These are phyloP conservation scores for Aix galericulata DNA, from an alignment of 2,113 vertebrate species.

Conservation along the genomic window DNA sequence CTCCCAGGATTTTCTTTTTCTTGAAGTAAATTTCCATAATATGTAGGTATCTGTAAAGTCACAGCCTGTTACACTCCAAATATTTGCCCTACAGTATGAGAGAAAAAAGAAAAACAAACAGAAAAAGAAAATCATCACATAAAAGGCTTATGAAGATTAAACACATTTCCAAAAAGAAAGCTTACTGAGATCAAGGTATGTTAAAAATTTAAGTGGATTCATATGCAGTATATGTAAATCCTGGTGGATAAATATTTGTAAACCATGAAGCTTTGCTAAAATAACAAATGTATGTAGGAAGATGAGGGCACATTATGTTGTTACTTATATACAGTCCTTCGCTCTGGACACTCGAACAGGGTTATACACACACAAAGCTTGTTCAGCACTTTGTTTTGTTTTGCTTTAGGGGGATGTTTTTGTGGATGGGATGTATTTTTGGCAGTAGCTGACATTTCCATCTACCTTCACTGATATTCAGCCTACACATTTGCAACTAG, in stretches of 20 bases:
- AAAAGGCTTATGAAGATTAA: not conserved
- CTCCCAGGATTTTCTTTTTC: conserved; percentile 53
- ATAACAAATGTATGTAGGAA: not conserved
- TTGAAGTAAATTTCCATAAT: conserved; percentile 30
- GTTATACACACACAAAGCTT: not conserved
- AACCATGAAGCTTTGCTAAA: not conserved
- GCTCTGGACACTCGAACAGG: not conserved
- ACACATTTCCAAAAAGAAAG: not conserved
- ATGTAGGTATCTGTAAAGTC: conserved; percentile 38
- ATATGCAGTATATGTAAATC: not conserved
- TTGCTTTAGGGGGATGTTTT: not conserved
- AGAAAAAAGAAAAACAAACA: conserved; percentile 21
- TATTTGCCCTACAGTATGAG: conserved; percentile 48
- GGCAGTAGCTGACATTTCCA: not conserved
- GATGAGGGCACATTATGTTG: not conserved
- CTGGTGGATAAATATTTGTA: conserved; percentile 16
- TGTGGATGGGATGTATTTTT: not conserved
- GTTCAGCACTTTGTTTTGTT: not conserved
- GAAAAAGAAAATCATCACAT: not conserved
- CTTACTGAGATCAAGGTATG: not conserved
- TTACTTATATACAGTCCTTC: not conserved
- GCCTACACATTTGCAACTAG: not conserved
- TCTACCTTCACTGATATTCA: conserved; percentile 17
- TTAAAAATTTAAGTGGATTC: not conserved
- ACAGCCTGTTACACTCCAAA: conserved; percentile 68